Percentiles rank a stretch among this genome's conserved stretches.
Conservation (phyloP, 1,140 invertebrate species). For the Euura lappo region DNA sequence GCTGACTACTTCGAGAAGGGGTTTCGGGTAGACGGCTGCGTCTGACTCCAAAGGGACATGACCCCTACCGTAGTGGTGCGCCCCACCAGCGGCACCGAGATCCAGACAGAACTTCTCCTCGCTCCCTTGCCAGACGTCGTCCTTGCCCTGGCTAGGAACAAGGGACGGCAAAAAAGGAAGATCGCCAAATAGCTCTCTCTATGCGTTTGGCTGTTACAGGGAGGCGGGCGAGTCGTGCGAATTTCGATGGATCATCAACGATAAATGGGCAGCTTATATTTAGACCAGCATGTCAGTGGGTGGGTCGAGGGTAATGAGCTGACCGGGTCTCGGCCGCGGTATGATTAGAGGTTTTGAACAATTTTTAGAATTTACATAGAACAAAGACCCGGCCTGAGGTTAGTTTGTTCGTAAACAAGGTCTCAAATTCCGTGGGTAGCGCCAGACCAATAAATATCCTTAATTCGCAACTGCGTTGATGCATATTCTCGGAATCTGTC, state of each 20-base stretch:
- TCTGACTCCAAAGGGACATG: conserved; percentile 6
- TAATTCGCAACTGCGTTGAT: conserved; percentile 17
- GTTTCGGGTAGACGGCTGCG: conserved; percentile 6
- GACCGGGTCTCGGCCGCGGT: no score
- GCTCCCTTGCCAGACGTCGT: background rate
- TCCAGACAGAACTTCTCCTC: background rate
- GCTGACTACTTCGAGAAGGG: conserved; percentile 3
- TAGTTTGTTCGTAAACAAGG: conserved; percentile 8
- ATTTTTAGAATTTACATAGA: background rate
- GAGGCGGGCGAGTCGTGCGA: background rate
- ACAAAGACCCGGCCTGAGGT: background rate
- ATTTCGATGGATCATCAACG: no score
- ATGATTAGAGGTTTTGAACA: no score
- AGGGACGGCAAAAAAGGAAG: background rate
- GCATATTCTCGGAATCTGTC: conserved; percentile 24
- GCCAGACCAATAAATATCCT: conserved; percentile 21
- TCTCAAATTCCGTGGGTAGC: conserved; percentile 16
- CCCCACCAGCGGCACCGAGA: conserved; percentile 1
- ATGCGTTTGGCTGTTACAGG: background rate
- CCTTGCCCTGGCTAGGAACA: background rate
- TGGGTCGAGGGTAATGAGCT: no score
- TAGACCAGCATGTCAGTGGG: no score
- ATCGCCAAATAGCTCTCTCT: background rate
- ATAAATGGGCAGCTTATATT: no score
- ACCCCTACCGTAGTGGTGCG: background rate